Percentiles rank a stretch among this genome's conserved stretches.
These are phyloP conservation scores for Pseudomyrmex pallidus DNA, from an alignment of 1,140 invertebrate genomes.

Conservation along the genomic window DNA sequence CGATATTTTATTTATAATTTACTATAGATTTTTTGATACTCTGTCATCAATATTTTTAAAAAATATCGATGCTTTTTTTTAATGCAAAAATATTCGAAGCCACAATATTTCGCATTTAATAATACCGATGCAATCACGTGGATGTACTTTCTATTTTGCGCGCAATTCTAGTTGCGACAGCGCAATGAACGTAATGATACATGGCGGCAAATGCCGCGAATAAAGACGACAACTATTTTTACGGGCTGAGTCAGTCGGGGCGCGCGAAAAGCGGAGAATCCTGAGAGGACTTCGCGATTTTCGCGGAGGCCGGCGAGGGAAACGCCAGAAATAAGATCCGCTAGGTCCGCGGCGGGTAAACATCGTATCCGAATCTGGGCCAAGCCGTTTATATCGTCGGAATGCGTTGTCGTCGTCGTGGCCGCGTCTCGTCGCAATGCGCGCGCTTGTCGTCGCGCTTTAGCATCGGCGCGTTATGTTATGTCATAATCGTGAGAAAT, in stretches of 20 bases:
- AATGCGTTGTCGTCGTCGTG: slow-evolving; percentile 72
- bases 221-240: slow-evolving; percentile 54
- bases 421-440: slow-evolving; percentile 14
- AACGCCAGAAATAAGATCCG: slow-evolving; percentile 77
- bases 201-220: background rate
- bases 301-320: slow-evolving; percentile 68
- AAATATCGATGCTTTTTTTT: background rate
- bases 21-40: background rate
- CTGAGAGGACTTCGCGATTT: slow-evolving; percentile 58
- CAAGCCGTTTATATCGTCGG: slow-evolving; percentile 76
- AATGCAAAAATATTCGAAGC: too few species aligned
- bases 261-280: slow-evolving; percentile 23
- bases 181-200: slow-evolving; percentile 19
- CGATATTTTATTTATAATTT: background rate
- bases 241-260: slow-evolving; percentile 22
- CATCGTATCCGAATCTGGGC: slow-evolving; percentile 75
- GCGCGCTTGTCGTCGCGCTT: background rate
- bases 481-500: slow-evolving; percentile 61
- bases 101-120: too few species aligned
- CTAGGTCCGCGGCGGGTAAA: slow-evolving; percentile 70
- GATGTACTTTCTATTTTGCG: too few species aligned
- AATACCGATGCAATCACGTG: too few species aligned
- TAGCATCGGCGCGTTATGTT: slow-evolving; percentile 61
- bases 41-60: background rate
- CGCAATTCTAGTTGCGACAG: slow-evolving; percentile 18